A percentile compares a stretch with the other conserved stretches of the same genome.
Evolutionary conservation across 2,888 invertebrate species (phyloP).

Genomic region (Amiota minor): DNA sequence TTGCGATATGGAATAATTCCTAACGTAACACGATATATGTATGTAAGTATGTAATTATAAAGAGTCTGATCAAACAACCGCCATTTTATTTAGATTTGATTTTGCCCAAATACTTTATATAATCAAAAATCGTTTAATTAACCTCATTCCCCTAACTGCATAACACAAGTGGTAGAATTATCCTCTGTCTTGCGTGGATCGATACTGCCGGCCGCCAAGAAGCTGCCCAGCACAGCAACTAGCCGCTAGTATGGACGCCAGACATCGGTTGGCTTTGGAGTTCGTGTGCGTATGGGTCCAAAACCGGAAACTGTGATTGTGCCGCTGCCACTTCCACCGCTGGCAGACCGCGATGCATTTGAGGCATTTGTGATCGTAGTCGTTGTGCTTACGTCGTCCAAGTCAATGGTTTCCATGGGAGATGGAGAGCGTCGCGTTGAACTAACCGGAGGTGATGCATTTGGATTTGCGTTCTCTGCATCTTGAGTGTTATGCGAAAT

Average conservation of each 20-base stretch:
- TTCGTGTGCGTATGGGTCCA: slow-evolving; percentile 73
- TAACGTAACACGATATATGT: slow-evolving; percentile 47
- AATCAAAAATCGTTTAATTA: background rate
- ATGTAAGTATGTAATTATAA: no score
- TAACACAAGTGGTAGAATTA: background rate
- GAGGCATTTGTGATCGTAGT: slow-evolving; percentile 21
- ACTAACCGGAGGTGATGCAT: slow-evolving; percentile 72
- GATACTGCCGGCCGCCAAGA: slow-evolving; percentile 40
- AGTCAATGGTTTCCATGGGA: slow-evolving; percentile 74
- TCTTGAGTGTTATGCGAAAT: slow-evolving; percentile 70
- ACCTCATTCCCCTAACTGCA: background rate
- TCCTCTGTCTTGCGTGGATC: background rate
- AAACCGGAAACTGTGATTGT: slow-evolving; percentile 33
- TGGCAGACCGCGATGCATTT: slow-evolving; percentile 56
- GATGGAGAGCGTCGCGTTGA: slow-evolving; percentile 76
- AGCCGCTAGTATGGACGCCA: slow-evolving; percentile 83
- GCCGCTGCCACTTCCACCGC: slow-evolving; percentile 50
- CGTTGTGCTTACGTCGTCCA: slow-evolving; percentile 68
- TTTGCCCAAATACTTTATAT: slow-evolving; percentile 9
- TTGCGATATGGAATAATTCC: slow-evolving; percentile 30
- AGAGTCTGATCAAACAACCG: slow-evolving; percentile 35
- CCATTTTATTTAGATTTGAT: background rate
- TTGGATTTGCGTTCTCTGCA: slow-evolving; percentile 69
- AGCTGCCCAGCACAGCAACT: slow-evolving; percentile 63
- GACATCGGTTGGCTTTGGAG: slow-evolving; percentile 79